These are phyloP conservation scores for Agrotis exclamationis DNA, from an alignment of 2,888 invertebrate species.

Conservation along the genomic window DNA sequence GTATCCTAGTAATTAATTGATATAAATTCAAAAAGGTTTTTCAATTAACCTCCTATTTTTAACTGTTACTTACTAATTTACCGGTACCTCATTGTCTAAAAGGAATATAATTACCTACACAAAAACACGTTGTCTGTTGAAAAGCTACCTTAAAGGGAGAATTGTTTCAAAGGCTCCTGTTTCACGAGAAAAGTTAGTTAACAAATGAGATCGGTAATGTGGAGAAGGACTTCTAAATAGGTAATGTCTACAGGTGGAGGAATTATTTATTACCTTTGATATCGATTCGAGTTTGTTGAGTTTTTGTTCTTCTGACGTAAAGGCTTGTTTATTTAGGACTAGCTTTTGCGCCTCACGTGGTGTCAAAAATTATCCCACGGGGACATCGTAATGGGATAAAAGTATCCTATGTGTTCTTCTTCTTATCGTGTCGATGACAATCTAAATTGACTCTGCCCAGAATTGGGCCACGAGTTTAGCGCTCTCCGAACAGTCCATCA, in stretches of 20 bases:
- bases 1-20: constrained; percentile 6
- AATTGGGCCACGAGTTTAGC: too few relatives aligned
- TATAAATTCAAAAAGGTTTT: constrained; percentile 2
- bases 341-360: too few relatives aligned
- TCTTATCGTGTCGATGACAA: too few relatives aligned
- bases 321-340: neutral
- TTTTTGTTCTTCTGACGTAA: neutral
- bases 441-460: too few relatives aligned
- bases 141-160: constrained; percentile 22
- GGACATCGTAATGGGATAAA: too few relatives aligned
- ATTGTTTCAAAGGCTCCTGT: constrained; percentile 15
- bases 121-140: constrained; percentile 28
- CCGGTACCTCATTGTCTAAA: constrained; percentile 4
- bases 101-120: constrained; percentile 38
- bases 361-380: too few relatives aligned
- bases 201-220: constrained; percentile 41
- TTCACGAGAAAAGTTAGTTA: constrained; percentile 17
- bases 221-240: constrained; percentile 22
- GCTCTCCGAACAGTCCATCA: too few relatives aligned
- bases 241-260: neutral
- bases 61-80: constrained; percentile 3
- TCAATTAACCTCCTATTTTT: neutral
- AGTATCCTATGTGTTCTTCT: too few relatives aligned
- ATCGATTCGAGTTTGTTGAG: constrained; percentile 2
- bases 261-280: constrained; percentile 30